These are phyloP conservation scores for Enoplosus armatus DNA, from an alignment of 2,797 vertebrate genomes.

Conservation along the genomic window DNA sequence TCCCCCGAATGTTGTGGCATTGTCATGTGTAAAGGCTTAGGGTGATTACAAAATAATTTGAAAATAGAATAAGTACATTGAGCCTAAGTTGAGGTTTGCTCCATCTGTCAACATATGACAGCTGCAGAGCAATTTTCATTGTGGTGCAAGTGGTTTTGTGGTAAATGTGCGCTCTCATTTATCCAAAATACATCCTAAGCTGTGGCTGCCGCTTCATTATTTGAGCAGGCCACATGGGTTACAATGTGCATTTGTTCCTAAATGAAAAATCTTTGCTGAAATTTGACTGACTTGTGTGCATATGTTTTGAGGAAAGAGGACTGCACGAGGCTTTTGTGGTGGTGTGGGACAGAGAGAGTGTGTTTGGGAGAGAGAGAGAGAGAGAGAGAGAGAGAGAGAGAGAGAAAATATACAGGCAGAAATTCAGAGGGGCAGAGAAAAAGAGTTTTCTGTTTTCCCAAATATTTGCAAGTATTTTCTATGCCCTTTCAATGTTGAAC, in stretches of 20 bases:
- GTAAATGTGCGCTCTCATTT: constrained; percentile 83
- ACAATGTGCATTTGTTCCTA: constrained; percentile 80
- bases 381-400: background rate
- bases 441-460: constrained; percentile 44
- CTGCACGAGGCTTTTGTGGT: constrained; percentile 57
- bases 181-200: constrained; percentile 83
- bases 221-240: constrained; percentile 74
- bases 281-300: constrained; percentile 71
- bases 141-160: constrained; percentile 86
- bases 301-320: constrained; percentile 70
- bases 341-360: constrained; percentile 18
- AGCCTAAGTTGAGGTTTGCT: constrained; percentile 83
- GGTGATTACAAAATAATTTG: constrained; percentile 87
- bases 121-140: constrained; percentile 85
- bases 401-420: constrained; percentile 22
- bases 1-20: constrained; percentile 70
- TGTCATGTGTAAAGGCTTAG: constrained; percentile 81
- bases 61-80: constrained; percentile 84
- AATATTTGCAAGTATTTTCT: constrained; percentile 42
- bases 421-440: constrained; percentile 29
- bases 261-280: constrained; percentile 76
- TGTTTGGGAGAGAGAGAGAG: background rate
- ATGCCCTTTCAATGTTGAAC: constrained; percentile 24
- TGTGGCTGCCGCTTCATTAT: constrained; percentile 83
- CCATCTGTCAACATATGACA: constrained; percentile 85